Percentiles rank a stretch among this genome's conserved stretches.
phyloP scores from a whole-genome alignment of 2,888 invertebrate species.

The Carterocephalus palaemon region DNA sequence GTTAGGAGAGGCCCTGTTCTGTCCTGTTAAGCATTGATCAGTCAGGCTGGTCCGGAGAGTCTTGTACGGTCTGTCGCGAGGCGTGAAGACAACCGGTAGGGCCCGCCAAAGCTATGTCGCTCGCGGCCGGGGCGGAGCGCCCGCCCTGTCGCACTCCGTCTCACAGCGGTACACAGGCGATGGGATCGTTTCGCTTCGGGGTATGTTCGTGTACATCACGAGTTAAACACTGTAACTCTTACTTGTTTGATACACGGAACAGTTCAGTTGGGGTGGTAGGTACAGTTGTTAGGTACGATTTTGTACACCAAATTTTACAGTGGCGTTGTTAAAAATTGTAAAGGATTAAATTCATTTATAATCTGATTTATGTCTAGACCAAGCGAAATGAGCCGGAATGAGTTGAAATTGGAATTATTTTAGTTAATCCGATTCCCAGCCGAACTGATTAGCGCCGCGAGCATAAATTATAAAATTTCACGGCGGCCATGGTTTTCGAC shows the following conservation, averaged over 20 bases:
- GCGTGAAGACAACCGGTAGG: slow-evolving; percentile 29
- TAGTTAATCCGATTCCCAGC: slow-evolving; percentile 45
- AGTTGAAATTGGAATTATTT: slow-evolving; percentile 44
- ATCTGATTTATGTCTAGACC: no score
- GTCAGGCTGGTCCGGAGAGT: not conserved
- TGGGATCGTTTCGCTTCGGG: slow-evolving; percentile 2
- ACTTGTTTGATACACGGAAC: no score
- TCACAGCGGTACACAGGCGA: slow-evolving; percentile 22
- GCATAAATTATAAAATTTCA: slow-evolving; percentile 47
- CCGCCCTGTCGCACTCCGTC: slow-evolving; percentile 35
- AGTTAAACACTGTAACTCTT: no score
- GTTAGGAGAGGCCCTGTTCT: no score
- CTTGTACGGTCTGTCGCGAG: slow-evolving; percentile 4
- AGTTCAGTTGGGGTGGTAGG: no score
- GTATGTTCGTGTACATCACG: no score
- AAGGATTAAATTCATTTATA: no score
- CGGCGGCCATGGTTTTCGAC: no score
- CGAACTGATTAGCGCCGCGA: slow-evolving; percentile 64
- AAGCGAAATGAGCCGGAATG: slow-evolving; percentile 43
- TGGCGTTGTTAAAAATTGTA: no score
- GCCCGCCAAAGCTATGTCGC: slow-evolving; percentile 61
- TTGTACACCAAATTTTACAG: no score
- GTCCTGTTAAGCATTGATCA: no score
- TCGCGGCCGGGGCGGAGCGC: slow-evolving; percentile 53
- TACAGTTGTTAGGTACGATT: no score